Evolutionary conservation across 2,888 invertebrate genomes (phyloP), one percentile per base, ranked within the genome.

Genomic region (Ennomos erosarius): DNA sequence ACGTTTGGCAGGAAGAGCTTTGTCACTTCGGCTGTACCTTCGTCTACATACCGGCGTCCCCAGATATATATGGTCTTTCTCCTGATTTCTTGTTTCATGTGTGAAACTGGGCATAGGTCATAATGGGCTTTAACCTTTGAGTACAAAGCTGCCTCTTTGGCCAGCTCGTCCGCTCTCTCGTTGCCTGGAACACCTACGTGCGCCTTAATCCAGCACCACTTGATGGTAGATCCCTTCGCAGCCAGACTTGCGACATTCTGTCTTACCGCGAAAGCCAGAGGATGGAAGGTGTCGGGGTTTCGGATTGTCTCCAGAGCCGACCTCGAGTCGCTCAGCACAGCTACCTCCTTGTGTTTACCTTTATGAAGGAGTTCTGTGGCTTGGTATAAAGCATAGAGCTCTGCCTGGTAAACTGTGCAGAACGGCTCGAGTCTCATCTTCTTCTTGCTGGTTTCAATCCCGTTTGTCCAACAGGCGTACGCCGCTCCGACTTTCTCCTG

Each of bases 391-490:
- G 63, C 63, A 3, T 46, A 43, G 0, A 63, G 44, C 40, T 59
- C 59, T 1, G 62, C 55, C 35, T 62, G 55, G 46, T 37, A 57
- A 8, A 57, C 54, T 1, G 57, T 51, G n/a, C 57, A 54, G 39
- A 10, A 55, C 5, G 44, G 13, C n/a, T 10, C 38, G 3, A 55
- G 50, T 16, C 8, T 43, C 34, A 54, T n/a, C n/a, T 55, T 55
- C 10, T 33, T 34, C 2, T 45, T 38, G 1, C 9, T 37, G 10
- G 10, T 53, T 16, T 61, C 61, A 0, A 1, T 35, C 0, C 33
- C 55, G 8, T 47, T 40, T 1, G n/a, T 9, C 55, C 59, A 59
- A 8, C n/a, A 11, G 0, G 53, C 10, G 3, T 42, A 48, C 38
- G 53, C 46, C 8, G 58, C 55, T 9, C 51, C 57, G 2, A 47